Conservation (phyloP, 2,113 vertebrate genomes). For the Brachypteracias leptosomus region DNA sequence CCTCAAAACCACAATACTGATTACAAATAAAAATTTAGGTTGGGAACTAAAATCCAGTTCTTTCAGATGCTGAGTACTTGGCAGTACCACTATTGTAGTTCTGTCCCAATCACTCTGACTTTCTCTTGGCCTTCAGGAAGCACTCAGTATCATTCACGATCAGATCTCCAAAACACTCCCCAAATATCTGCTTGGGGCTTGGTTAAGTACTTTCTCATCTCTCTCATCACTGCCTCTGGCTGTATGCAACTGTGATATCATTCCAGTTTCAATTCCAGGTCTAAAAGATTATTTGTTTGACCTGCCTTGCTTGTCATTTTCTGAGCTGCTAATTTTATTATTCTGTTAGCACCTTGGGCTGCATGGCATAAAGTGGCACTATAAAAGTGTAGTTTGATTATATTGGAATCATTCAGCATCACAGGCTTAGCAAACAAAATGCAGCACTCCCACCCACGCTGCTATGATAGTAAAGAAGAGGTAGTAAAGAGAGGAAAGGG, state of each 20-base stretch:
- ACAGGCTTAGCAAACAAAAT: conserved; percentile 49
- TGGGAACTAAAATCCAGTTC: background rate
- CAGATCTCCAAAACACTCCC: conserved; percentile 9
- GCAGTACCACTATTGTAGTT: background rate
- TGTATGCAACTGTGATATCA: conserved; percentile 19
- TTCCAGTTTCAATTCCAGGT: conserved; percentile 36
- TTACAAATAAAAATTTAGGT: conserved; percentile 36
- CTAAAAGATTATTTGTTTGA: conserved; percentile 65
- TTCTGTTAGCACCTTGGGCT: conserved; percentile 74
- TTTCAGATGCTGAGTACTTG: background rate
- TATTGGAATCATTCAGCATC: conserved; percentile 69
- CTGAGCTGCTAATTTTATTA: conserved; percentile 77
- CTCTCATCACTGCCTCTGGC: conserved; percentile 14
- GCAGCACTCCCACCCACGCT: conserved; percentile 55
- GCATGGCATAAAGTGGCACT: conserved; percentile 38
- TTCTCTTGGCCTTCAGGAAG: background rate
- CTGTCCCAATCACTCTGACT: background rate
- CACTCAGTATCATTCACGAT: background rate
- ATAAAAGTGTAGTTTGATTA: conserved; percentile 76
- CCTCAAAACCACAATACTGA: conserved; percentile 10
- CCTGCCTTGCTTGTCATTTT: conserved; percentile 67
- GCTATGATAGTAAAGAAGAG: conserved; percentile 19
- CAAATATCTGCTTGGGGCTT: conserved; percentile 25
- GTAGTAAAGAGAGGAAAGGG: conserved; percentile 6
- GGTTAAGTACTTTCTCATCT: conserved; percentile 17